Evolutionary conservation across 2,888 invertebrate species (phyloP).

Genomic region (Acanthosepion pharaonis): DNA sequence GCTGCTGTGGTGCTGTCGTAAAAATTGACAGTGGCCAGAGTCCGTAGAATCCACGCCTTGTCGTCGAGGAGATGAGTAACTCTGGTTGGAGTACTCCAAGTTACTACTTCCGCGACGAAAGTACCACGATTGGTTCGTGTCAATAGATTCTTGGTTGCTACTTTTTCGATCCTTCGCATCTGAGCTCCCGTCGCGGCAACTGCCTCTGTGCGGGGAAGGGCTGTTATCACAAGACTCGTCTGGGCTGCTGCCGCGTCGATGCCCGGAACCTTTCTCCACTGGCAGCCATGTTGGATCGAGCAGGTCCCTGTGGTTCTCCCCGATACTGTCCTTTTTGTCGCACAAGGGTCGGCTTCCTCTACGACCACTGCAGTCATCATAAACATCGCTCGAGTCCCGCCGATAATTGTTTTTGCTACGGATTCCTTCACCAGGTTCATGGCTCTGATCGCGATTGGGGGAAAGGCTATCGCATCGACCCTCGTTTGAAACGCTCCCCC

Average conservation of each 20-base stretch:
- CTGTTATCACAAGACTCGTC: constrained; percentile 40
- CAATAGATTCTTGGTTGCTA: constrained; percentile 13
- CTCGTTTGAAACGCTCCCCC: not conserved
- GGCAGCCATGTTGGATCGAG: constrained; percentile 34
- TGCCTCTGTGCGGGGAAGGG: constrained; percentile 37
- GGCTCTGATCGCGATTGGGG: constrained; percentile 25
- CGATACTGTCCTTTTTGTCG: constrained; percentile 15
- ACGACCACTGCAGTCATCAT: not conserved
- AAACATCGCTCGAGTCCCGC: not conserved
- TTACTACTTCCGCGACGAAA: constrained; percentile 37
- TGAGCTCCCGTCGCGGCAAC: not conserved
- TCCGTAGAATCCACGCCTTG: not conserved
- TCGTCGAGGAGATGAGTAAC: constrained; percentile 36
- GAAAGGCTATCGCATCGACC: not conserved
- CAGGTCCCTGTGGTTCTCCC: constrained; percentile 13
- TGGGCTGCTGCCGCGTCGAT: constrained; percentile 10
- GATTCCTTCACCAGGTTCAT: not conserved
- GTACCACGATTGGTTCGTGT: not conserved
- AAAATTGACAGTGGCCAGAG: not conserved
- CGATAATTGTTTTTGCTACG: not conserved
- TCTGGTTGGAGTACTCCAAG: not conserved
- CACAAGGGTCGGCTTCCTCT: not conserved
- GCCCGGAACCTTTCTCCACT: constrained; percentile 16
- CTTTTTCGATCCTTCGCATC: not conserved
- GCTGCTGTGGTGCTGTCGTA: not conserved